Evolutionary conservation across 2,113 vertebrate genomes (phyloP).

Genomic region (Syrmaticus mikado): DNA sequence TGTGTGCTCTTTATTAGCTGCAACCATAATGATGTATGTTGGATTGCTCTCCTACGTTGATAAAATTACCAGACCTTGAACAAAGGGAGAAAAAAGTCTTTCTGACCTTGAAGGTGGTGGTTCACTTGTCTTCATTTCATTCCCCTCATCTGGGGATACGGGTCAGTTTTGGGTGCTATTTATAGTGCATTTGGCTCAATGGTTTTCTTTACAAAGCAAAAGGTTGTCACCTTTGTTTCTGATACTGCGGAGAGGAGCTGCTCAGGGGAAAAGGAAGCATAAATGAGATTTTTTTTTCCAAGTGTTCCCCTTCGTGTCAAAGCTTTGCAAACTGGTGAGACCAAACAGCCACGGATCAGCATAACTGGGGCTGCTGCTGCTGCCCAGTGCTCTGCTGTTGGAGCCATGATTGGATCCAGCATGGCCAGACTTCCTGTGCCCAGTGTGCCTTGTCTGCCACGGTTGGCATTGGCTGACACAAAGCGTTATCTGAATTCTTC

Average conservation of each 20-base stretch:
- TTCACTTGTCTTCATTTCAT: slow-evolving; percentile 66
- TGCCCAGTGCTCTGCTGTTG: not conserved
- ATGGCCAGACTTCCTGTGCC: not conserved
- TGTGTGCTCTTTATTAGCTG: slow-evolving; percentile 33
- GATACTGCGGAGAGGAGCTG: slow-evolving; percentile 56
- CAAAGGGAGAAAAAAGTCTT: not conserved
- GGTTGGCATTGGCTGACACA: not conserved
- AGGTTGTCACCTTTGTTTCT: slow-evolving; percentile 72
- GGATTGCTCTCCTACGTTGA: slow-evolving; percentile 52
- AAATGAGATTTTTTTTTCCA: slow-evolving; percentile 49
- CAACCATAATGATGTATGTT: slow-evolving; percentile 58
- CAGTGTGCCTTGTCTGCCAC: not conserved
- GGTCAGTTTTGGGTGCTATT: slow-evolving; percentile 72
- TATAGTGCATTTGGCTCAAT: slow-evolving; percentile 31
- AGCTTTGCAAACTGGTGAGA: slow-evolving; percentile 51
- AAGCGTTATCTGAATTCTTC: not conserved
- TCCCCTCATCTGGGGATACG: slow-evolving; percentile 40
- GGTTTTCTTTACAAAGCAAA: slow-evolving; percentile 56
- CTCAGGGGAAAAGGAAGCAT: slow-evolving; percentile 57
- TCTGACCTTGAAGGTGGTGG: slow-evolving; percentile 63
- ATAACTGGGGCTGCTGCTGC: rapidly evolving
- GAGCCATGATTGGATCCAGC: not conserved
- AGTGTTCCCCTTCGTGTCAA: not conserved
- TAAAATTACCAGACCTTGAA: slow-evolving; percentile 69
- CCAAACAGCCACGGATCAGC: not conserved